A percentile compares a stretch with the other conserved stretches of the same genome.
Evolutionary conservation across 2,113 vertebrate genomes (phyloP).

Genomic region (Heterotis niloticus): DNA sequence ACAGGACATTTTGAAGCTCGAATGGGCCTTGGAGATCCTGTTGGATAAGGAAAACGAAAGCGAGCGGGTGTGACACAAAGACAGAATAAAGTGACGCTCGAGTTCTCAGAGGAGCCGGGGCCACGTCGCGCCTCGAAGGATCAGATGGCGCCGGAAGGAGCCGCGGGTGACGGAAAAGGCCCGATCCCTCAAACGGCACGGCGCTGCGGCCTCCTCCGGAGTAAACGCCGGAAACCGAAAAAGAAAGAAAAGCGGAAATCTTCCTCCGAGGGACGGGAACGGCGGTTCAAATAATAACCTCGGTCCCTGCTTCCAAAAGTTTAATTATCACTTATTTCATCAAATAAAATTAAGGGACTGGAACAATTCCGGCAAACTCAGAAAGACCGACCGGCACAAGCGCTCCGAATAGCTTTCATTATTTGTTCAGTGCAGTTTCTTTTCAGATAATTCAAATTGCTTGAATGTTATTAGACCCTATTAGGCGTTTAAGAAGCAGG

Average conservation of each 20-base stretch:
- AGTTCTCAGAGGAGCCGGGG: constrained; percentile 34
- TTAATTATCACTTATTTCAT: not conserved
- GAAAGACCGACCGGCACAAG: not conserved
- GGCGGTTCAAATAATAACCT: not conserved
- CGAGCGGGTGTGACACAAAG: constrained; percentile 26
- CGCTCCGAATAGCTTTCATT: constrained; percentile 25
- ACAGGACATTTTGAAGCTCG: not conserved
- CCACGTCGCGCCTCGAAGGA: constrained; percentile 51
- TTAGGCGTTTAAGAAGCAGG: constrained; percentile 49
- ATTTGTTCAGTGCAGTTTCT: constrained; percentile 39
- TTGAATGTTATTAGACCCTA: constrained; percentile 50
- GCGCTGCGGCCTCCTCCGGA: constrained; percentile 24
- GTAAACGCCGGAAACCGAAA: constrained; percentile 28
- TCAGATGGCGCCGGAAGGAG: constrained; percentile 38
- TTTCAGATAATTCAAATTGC: constrained; percentile 47
- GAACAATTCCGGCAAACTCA: not conserved
- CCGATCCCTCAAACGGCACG: constrained; percentile 50
- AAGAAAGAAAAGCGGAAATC: constrained; percentile 10
- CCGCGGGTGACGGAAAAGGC: constrained; percentile 47
- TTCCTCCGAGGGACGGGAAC: not conserved
- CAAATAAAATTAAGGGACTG: not conserved
- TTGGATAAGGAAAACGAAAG: constrained; percentile 24
- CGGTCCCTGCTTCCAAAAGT: not conserved
- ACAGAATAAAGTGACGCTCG: constrained; percentile 35
- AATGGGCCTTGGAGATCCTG: constrained; percentile 5